phyloP scores from a whole-genome alignment of 1,140 invertebrate species.

The Nephotettix cincticeps region DNA sequence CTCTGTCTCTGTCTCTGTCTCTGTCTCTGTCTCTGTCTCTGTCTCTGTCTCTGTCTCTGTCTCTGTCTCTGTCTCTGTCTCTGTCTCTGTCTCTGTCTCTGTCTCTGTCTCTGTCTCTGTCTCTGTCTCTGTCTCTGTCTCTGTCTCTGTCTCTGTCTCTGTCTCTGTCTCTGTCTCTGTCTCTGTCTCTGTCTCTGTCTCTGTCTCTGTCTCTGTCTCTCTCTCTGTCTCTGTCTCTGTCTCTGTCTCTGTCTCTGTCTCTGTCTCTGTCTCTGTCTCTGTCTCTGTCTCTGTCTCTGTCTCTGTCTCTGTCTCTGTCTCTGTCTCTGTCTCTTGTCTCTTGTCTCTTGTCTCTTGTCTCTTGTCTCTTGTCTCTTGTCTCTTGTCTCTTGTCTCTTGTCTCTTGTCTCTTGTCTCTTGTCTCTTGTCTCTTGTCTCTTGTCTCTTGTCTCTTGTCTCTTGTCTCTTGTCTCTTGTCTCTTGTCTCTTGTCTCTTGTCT shows the following conservation, averaged over 20 bases:
- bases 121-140: conserved; percentile 15
- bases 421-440: no score
- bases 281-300: conserved; percentile 23
- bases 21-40: neutral
- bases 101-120: conserved; percentile 21
- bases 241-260: conserved; percentile 25
- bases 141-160: conserved; percentile 23
- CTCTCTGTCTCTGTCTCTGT: conserved; percentile 22
- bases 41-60: neutral
- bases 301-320: conserved; percentile 21
- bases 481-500: no score
- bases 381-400: no score
- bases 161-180: conserved; percentile 22
- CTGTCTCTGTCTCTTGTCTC: no score
- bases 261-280: conserved; percentile 21
- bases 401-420: no score
- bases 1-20: neutral
- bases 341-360: no score
- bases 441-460: no score
- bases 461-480: no score
- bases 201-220: conserved; percentile 1
- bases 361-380: no score
- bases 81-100: conserved; percentile 25
- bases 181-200: conserved; percentile 13
- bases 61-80: conserved; percentile 27